Conservation (phyloP, 2,113 vertebrate species). For the Scalopus aquaticus region DNA sequence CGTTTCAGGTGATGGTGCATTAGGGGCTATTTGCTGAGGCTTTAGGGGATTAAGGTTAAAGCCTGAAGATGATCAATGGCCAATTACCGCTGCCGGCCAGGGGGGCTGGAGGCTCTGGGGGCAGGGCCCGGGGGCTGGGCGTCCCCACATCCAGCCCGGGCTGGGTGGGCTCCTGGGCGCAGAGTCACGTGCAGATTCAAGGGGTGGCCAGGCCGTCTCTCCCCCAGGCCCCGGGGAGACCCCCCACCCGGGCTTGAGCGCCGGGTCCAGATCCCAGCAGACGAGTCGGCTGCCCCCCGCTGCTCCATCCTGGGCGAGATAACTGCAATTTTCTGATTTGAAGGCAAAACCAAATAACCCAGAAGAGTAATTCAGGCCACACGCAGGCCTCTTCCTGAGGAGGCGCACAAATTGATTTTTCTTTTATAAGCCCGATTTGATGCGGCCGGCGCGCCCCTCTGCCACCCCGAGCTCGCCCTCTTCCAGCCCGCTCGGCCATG, state of each 20-base stretch:
- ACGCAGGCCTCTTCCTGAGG: background rate
- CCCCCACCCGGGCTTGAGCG: too few relatives aligned
- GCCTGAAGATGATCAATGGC: constrained; percentile 8
- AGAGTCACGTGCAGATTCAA: too few relatives aligned
- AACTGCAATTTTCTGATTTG: constrained; percentile 67
- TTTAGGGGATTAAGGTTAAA: constrained; percentile 47
- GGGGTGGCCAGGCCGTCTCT: background rate
- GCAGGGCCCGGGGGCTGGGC: background rate
- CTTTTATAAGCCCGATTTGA: constrained; percentile 36
- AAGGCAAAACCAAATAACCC: constrained; percentile 57
- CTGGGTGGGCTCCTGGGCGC: too few relatives aligned
- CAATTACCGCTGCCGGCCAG: background rate
- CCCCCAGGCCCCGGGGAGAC: background rate
- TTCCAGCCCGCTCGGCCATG: background rate
- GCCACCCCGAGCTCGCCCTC: too few relatives aligned
- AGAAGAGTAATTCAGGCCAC: constrained; percentile 10
- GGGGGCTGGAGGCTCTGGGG: accelerated
- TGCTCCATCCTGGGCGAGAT: background rate
- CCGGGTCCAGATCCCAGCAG: background rate
- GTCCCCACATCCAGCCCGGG: too few relatives aligned
- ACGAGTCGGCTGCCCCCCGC: background rate
- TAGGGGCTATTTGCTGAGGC: constrained; percentile 52
- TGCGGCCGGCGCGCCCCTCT: background rate
- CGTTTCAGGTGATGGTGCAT: constrained; percentile 56
- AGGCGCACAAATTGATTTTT: constrained; percentile 28